Base-by-base conservation (phyloP, 2,888 invertebrate species). In the Allacma fusca region DNA sequence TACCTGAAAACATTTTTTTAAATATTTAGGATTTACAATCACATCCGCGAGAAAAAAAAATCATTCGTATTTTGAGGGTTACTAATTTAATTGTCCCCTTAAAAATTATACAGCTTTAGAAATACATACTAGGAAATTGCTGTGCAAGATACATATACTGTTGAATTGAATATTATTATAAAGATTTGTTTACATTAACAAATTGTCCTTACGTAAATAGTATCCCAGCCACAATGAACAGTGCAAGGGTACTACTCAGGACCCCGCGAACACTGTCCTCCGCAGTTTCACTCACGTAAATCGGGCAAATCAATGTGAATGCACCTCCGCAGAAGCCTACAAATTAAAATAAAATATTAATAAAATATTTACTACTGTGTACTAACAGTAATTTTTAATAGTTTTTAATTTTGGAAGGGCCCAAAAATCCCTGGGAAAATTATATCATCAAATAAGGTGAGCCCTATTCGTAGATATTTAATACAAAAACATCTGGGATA, bases 281-380 rank as follows among this genome's bases (percentile, higher is more conserved):
- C 0, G 95, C 91, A 67, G 94, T 94, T 88, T 97, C 97, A 65
- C 91, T 92, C 4, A 91, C 92, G 85, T 94, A 95, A 80, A 95
- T 90, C 0, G 96, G 96, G 0, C 92, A 93, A 0, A 93, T 91
- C n/a, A 94, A 91, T 84, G 94, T 94, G 85, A 93, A 93, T 0
- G 94, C 92, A 29, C 95, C 94, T 28, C 91, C 91, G 16, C 92
- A 91, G 50, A 93, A 85, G 28, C 94, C 95, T 0, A 91, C 91
- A 44, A 94, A 26, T 19, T 2, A 23, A 26, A 21, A 65, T 13
- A 13, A 21, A 28, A 19, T 9, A 34, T 34, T 34, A 7, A 34
- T 34, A n/a, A n/a, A n/a, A n/a, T n/a, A n/a, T 34, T 34, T 34
- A 34, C 34, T 7, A 34, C 34, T 34, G 34, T 4, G 34, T 34